Evolutionary conservation across 1,140 invertebrate genomes (phyloP), one percentile per base, ranked within the genome.

Genomic region (Caenorhabditis latens): DNA sequence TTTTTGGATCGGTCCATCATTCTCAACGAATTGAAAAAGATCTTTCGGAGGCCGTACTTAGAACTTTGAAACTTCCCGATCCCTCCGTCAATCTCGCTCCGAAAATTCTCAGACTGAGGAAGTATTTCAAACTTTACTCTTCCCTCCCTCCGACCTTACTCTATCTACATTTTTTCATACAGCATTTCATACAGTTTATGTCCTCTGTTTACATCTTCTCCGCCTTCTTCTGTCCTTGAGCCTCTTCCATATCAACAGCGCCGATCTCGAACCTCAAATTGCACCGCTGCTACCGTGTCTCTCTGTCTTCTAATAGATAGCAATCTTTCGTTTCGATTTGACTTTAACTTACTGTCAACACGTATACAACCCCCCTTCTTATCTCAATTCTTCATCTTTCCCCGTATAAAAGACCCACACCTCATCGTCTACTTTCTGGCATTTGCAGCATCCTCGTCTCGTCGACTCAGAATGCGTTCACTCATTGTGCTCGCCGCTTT

Each of bases 311-410:
- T 32, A 32, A 32, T 32, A 21, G 48, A 71, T 71, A 55, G 42
- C 48, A 8, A 71, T 86, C 67, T 71, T 71, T 40, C 24, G 16
- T 57, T n/a, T 67, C 32, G 63, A 21, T 24, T 61, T 61, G 19
- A 61, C 65, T 71, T 48, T 79, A 50, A 79, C 46, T 79, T 24
- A 79, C 43, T 79, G 71, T 79, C 43, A 79, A 50, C 71, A 79
- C n/a, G 46, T 50, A 53, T 50, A 50, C 71, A 53, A 9, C 19
- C 13, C 40, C 16, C 9, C 21, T 46, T 16, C 71, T 46, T 48
- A 48, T 79, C 43, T 53, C 14, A 3, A 19, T 14, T 50, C 24
- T 8, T 13, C 46, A 50, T 79, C 43, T 79, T 19, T 11, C 9
- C 40, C 4, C 24, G 19, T 71, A 71, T 71, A 71, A 67, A 65